Evolutionary conservation across 2,888 invertebrate genomes (phyloP), one percentile per base, ranked within the genome.

Genomic region (Falcaria lacertinaria): DNA sequence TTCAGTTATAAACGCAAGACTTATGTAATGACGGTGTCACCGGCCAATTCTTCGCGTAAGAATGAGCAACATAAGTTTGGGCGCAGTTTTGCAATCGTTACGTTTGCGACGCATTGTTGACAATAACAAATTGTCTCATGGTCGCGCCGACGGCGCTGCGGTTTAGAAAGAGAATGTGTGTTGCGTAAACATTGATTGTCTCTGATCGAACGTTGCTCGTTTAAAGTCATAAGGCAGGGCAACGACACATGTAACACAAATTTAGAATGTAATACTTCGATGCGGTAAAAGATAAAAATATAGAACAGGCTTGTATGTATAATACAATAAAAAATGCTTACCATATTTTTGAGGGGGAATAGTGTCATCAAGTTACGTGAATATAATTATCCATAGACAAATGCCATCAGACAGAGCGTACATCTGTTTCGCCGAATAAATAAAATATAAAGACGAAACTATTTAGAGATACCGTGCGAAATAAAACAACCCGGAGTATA

Each of bases 1-100:
- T 50, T 57, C 51, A 56, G 52, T 62, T 60, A 57, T 46, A 57
- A 55, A 8, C 34, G 34, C 34, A 15, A 2, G 33, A 34, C 15
- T 15, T 34, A 15, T 2, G 15, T 34, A 1, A 15, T 34, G 7
- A 15, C 13, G 22, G 52, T 48, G 46, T 40, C 42, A 52, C 35
- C 49, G 47, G 43, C 34, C 44, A 40, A 48, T 14, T 25, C 22
- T 25, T 17, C 17, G 25, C 22, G 25, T 25, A 22, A 37, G 28
- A 28, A 28, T 11, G 11, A 28, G 22, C 48, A 41, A 48, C 48
- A 43, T 46, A 45, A 51, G 37, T 52, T 40, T 34, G 37, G 22
- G 7, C 48, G 33, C 35, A 44, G 48, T 60, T 60, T 59, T 50
- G 54, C 44, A 54, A 64, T 57, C 43, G 44, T 53, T 47, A 54